Base-by-base conservation (phyloP, 1,140 invertebrate species). In the Lepidurus packardi region DNA sequence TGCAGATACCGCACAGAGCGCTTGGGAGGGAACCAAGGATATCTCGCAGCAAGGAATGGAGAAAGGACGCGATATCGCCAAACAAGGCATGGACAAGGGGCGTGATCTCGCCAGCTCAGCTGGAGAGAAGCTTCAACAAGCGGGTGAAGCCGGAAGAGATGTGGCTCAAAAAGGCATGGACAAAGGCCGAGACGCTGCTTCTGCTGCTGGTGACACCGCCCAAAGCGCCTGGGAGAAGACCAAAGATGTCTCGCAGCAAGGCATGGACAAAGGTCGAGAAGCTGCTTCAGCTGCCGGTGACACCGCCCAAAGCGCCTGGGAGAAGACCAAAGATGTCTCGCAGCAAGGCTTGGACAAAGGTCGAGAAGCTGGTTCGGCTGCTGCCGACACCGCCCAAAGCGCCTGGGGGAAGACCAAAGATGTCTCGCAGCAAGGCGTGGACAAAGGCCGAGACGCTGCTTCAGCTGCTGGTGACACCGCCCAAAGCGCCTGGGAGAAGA, bases 371-470 rank as follows among this genome's bases (percentile, higher is more conserved):
- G 13, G 41, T 5, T 47, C 44, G n/a, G 16, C 53, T 65, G 53
- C 53, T 21, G 6, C 2, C 7, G 53, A 65, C 1, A 16, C 21
- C 16, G 53, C 53, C 0, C 53, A 1, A 65, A 1, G 76, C 25
- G 44, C 65, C 8, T 45, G 65, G 65, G 76, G 41, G 16, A 34
- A 34, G 34, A 44, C 76, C 4, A 65, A 77, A 42, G 76, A 77
- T 0, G 3, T 24, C 0, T 42, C 76, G 0, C 45, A 65, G 65
- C n/a, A n/a, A 77, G 76, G 24, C 0, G 9, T 77, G 9, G 76
- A 77, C 0, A 65, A 53, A 77, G 76, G 44, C 45, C 65, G 65
- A 16, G n/a, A n/a, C n/a, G 45, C 34, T 34, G 13, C 53, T 24
- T 47, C 44, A 21, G 16, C 53, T 65, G 53, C 53, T 8, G 6